These are phyloP conservation scores for Galaxias olidus DNA, from an alignment of 2,797 vertebrate genomes.

Conservation along the genomic window DNA sequence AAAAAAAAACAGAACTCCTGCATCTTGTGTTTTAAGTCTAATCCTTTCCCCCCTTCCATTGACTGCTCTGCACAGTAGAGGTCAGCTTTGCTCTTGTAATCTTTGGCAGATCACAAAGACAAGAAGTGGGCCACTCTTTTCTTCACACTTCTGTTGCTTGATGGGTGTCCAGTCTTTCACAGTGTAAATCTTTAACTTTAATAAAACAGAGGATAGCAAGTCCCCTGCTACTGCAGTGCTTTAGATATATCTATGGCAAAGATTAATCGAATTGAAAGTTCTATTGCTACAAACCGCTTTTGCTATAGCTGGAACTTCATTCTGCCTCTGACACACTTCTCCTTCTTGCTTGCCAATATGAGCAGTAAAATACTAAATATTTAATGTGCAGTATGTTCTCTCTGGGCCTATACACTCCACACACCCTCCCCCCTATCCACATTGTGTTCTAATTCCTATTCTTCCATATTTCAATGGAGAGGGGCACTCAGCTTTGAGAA, in stretches of 20 bases:
- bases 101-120: too few species aligned
- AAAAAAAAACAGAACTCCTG: too few species aligned
- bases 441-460: slow-evolving; percentile 30
- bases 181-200: too few species aligned
- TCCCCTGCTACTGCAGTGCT: not conserved
- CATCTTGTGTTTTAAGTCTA: too few species aligned
- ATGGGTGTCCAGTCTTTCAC: too few species aligned
- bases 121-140: too few species aligned
- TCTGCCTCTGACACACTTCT: slow-evolving; percentile 54
- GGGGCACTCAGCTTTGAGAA: slow-evolving; percentile 11
- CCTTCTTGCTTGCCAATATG: slow-evolving; percentile 53
- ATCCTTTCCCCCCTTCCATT: too few species aligned
- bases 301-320: slow-evolving; percentile 59
- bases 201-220: not conserved
- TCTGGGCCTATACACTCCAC: slow-evolving; percentile 54
- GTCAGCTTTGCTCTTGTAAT: too few species aligned
- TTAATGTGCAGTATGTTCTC: slow-evolving; percentile 63
- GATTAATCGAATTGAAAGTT: slow-evolving; percentile 26
- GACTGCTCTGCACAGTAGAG: too few species aligned
- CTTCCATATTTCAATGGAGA: slow-evolving; percentile 28
- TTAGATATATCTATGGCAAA: slow-evolving; percentile 15
- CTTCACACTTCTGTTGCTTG: too few species aligned
- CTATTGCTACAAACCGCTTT: slow-evolving; percentile 44
- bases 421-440: slow-evolving; percentile 19
- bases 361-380: slow-evolving; percentile 65